A percentile compares a stretch with the other conserved stretches of the same genome.
Evolutionary conservation across 2,888 invertebrate species (phyloP).

Genomic region (Cantharis flavilabris): DNA sequence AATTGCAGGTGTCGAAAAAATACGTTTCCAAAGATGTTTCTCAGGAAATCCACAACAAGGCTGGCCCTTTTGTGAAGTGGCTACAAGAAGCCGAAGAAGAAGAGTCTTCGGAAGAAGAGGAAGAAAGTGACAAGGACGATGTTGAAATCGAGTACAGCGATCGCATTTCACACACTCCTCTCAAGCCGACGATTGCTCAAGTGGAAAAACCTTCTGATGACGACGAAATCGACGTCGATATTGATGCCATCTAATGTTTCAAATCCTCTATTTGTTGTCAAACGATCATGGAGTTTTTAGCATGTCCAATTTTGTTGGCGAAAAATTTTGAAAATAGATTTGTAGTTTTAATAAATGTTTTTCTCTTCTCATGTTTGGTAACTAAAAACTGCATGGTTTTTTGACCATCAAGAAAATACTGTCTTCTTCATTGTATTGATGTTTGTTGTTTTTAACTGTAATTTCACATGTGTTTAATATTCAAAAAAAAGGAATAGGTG

Average conservation of each 20-base stretch:
- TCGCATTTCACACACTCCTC: slow-evolving; percentile 76
- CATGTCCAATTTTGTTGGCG: background rate
- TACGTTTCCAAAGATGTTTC: slow-evolving; percentile 90
- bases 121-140: slow-evolving; percentile 66
- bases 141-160: slow-evolving; percentile 88
- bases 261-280: slow-evolving; percentile 8
- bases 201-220: slow-evolving; percentile 67
- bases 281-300: slow-evolving; percentile 14
- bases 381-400: slow-evolving; percentile 5
- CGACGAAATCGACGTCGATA: slow-evolving; percentile 84
- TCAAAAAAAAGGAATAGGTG: slow-evolving; percentile 3
- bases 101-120: slow-evolving; percentile 75
- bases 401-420: slow-evolving; percentile 1
- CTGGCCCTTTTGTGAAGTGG: slow-evolving; percentile 95
- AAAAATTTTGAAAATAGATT: background rate
- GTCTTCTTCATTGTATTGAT: slow-evolving; percentile 16
- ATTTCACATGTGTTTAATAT: slow-evolving; percentile 14
- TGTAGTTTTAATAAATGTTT: background rate
- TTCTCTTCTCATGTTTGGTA: slow-evolving; percentile 1
- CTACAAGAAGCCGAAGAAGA: slow-evolving; percentile 96
- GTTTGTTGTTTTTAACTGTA: slow-evolving; percentile 20
- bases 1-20: slow-evolving; percentile 71
- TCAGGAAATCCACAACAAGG: slow-evolving; percentile 89
- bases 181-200: slow-evolving; percentile 62
- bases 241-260: slow-evolving; percentile 82